phyloP scores from a whole-genome alignment of 2,888 invertebrate genomes.

The Scelioninae gen. 2 region DNA sequence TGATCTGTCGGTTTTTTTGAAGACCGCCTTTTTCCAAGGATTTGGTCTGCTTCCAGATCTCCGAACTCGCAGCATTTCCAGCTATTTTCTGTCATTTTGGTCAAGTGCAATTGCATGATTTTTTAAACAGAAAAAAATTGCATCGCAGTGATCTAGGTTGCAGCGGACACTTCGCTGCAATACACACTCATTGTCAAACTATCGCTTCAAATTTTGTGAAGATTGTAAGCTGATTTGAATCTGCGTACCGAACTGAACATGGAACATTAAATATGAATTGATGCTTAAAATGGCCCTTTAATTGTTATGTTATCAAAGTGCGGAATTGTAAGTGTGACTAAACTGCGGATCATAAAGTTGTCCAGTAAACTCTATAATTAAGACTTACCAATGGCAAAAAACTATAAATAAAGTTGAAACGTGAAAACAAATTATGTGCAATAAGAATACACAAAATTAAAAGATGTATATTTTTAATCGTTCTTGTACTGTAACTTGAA shows the following conservation, averaged over 20 bases:
- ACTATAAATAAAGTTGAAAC: not conserved
- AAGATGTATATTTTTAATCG: too few relatives aligned
- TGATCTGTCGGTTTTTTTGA: conserved; percentile 39
- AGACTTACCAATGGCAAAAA: too few relatives aligned
- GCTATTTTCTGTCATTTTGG: conserved; percentile 20
- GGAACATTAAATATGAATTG: not conserved
- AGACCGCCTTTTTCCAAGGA: conserved; percentile 27
- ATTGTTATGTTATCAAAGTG: not conserved
- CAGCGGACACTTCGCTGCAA: not conserved
- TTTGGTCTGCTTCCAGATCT: conserved; percentile 50
- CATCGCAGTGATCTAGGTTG: conserved; percentile 1
- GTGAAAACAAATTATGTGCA: too few relatives aligned
- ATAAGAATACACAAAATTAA: too few relatives aligned
- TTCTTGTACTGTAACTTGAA: too few relatives aligned
- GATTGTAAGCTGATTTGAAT: conserved; percentile 21
- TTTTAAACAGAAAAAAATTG: conserved; percentile 12
- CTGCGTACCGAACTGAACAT: not conserved
- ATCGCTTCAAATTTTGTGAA: conserved; percentile 12
- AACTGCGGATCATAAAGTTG: too few relatives aligned
- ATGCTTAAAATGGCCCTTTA: not conserved
- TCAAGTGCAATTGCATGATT: conserved; percentile 18
- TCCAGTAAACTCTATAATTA: too few relatives aligned
- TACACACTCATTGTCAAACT: not conserved
- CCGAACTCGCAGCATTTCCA: not conserved
- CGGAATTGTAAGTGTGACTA: not conserved